Base-by-base conservation (phyloP, 2,113 vertebrate genomes). In the Microcebus ravelobensis region DNA sequence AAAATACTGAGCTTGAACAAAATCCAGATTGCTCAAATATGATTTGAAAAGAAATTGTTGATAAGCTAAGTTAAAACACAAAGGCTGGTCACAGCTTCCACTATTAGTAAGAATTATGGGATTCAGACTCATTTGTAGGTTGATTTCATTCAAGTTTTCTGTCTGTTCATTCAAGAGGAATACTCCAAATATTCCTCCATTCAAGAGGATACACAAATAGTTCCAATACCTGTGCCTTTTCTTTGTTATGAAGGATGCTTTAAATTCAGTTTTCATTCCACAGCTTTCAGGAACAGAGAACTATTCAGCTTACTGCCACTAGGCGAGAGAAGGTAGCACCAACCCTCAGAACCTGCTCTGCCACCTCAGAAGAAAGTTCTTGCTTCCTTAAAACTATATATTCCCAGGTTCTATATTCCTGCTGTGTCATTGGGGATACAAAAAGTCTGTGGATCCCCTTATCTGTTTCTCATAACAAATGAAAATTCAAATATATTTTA, bases 391-490 rank as follows among this genome's bases (percentile, higher is more conserved):
- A 45, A 6, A 55, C 57, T 21, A 0, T 27, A 2, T 13, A 91
- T 85, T 85, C 74, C 29, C 74, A n/a, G 3, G 4, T 59, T 85
- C 61, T 63, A 50, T 90, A 52, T 90, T 57, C 95, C 71, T 55
- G 3, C 11, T 42, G 23, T 34, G 84, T 70, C 23, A 34, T 3
- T 39, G 39, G 4, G 4, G 17, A 67, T 65, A 73, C n/a, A 70
- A 45, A 25, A 82, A 61, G 1, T 52, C 67, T 90, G 4, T 12
- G 2, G 31, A 5, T 42, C 36, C 57, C 18, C 45, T 67, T 29
- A 85, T 67, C 71, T 97, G 61, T 92, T 95, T 94, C 59, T 96
- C 77, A 94, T 88, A 81, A 55, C 12, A 55, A 96, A 94, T 63
- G 29, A 85, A 11, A 39, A 87, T 90, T 96, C 61, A 67, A 61